A percentile compares a stretch with the other conserved stretches of the same genome.
Evolutionary conservation across 92 coral and sea anemone species (phyloP).

Genomic region (Parazoanthus swiftii): DNA sequence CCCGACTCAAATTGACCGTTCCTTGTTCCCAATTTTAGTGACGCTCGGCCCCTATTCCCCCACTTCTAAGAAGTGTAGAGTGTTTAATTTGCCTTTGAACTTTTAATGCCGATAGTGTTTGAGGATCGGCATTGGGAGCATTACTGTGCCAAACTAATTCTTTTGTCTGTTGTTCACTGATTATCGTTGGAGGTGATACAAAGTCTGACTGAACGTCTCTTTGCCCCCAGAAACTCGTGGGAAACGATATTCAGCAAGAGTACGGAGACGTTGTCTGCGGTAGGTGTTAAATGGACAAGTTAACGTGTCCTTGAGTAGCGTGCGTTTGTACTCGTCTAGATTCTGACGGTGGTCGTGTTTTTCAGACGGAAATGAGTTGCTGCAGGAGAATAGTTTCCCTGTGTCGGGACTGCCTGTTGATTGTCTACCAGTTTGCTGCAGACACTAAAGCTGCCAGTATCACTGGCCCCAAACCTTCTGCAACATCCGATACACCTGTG

Average conservation of each 20-base stretch:
- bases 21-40: too few relatives aligned
- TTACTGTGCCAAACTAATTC: not conserved
- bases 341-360: not conserved
- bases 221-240: conserved; percentile 82
- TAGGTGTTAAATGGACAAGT: conserved; percentile 40
- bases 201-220: not conserved
- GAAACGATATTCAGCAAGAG: conserved; percentile 98
- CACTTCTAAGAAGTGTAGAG: too few relatives aligned
- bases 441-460: conserved; percentile 78
- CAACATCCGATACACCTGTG: conserved; percentile 20
- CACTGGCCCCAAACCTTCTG: conserved; percentile 41
- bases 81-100: too few relatives aligned
- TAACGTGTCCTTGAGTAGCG: not conserved
- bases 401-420: conserved; percentile 92
- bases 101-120: too few relatives aligned
- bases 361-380: conserved; percentile 94
- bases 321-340: not conserved
- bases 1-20: too few relatives aligned
- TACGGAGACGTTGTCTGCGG: conserved; percentile 85
- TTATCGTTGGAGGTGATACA: not conserved
- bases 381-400: conserved; percentile 87
- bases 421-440: conserved; percentile 96
- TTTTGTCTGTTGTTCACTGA: not conserved
- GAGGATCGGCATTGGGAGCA: too few relatives aligned
- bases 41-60: too few relatives aligned